Evolutionary conservation across 1,140 invertebrate genomes (phyloP), one percentile per base, ranked within the genome.

Genomic region (Lucilia sericata): DNA sequence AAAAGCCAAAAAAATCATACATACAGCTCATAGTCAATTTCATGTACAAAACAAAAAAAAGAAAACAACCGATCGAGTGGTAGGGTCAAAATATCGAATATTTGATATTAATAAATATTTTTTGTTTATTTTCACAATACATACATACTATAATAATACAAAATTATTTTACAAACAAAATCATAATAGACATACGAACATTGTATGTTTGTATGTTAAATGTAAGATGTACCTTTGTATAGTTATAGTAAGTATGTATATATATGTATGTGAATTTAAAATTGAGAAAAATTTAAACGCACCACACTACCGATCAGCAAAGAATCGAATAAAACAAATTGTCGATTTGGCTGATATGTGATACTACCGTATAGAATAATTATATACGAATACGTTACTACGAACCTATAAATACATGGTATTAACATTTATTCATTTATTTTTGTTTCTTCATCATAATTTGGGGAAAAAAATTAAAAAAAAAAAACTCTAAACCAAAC

Each of bases 1-100:
- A 65, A 82, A 9, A 82, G 8, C 25, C 30, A n/a, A 36, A 70
- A 78, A 36, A 30, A 47, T 36, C 19, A 78, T 42, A 55, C 55
- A 78, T 36, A 83, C 13, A 84, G 47, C 80, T 82, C 9, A 30
- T 30, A 30, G 25, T 51, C 19, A 51, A 21, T 17, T 55, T 47
- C 19, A 70, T 47, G 5, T 42, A 42, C 12, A 55, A 55, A n/a
- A n/a, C n/a, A 51, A 13, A 36, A 36, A 36, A 42, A 42, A 42
- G 5, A 42, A 80, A 49, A 81, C 55, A 12, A 81, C 34, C 19
- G 12, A 47, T 82, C 25, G 80, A 84, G 80, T 84, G 78, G 80
- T 82, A 82, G 65, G 84, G 84, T 84, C 78, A 84, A 84, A 80
- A 82, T 82, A 82, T 82, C 55, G 7, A 84, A 84, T 65, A 82